Conservation (phyloP, 1,140 invertebrate genomes). For the Rhopalosiphum padi region DNA sequence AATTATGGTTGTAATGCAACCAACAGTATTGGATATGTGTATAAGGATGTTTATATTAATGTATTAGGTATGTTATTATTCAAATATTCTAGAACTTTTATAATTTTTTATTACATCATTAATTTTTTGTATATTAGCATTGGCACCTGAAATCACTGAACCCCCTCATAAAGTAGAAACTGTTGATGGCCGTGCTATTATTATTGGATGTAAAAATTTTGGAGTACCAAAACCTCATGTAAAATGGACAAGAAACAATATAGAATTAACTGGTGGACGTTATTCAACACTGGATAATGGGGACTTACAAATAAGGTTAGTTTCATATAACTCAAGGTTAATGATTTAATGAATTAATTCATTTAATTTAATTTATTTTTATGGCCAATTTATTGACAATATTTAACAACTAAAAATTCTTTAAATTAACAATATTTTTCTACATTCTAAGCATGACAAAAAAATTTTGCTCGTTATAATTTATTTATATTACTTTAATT, state of each 20-base stretch:
- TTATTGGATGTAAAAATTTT: slow-evolving; percentile 90
- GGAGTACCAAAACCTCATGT: slow-evolving; percentile 93
- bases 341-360: neutral
- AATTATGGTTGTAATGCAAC: slow-evolving; percentile 99
- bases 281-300: slow-evolving; percentile 78
- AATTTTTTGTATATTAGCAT: slow-evolving; percentile 67
- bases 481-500: too few species aligned
- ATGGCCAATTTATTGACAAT: too few species aligned
- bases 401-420: too few species aligned
- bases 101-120: neutral
- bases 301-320: slow-evolving; percentile 79
- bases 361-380: neutral
- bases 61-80: slow-evolving; percentile 75
- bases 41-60: slow-evolving; percentile 97
- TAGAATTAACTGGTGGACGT: slow-evolving; percentile 84
- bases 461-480: too few species aligned
- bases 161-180: slow-evolving; percentile 80
- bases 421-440: too few species aligned
- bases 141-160: slow-evolving; percentile 89
- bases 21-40: slow-evolving; percentile 97
- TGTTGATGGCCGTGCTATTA: slow-evolving; percentile 83
- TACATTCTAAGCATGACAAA: too few species aligned
- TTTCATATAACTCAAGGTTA: neutral
- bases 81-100: neutral
- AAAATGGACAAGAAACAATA: slow-evolving; percentile 87